Evolutionary conservation across 2,888 invertebrate genomes (phyloP).

Genomic region (Brachyopa scutellaris): DNA sequence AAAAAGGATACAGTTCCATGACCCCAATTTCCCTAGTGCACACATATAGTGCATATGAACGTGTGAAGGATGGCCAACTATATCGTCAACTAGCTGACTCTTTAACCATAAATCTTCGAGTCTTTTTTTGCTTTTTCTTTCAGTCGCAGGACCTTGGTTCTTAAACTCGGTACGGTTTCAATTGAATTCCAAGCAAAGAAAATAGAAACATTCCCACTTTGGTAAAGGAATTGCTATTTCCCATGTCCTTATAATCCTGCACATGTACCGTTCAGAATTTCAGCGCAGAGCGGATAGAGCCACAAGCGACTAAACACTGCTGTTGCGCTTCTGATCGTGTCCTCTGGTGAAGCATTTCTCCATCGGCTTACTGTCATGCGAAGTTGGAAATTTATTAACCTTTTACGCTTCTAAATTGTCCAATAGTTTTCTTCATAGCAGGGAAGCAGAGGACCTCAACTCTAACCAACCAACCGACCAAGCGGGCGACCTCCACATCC

Average conservation of each 20-base stretch:
- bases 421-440: constrained; percentile 18
- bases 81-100: constrained; percentile 61
- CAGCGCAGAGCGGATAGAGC: constrained; percentile 2
- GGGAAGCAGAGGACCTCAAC: neutral
- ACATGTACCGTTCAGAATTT: constrained; percentile 29
- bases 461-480: neutral
- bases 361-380: constrained; percentile 56
- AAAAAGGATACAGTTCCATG: constrained; percentile 37
- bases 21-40: constrained; percentile 59
- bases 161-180: constrained; percentile 42
- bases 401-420: constrained; percentile 58
- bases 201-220: constrained; percentile 60
- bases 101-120: constrained; percentile 61
- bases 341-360: constrained; percentile 40
- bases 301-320: constrained; percentile 37
- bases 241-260: constrained; percentile 42
- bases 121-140: constrained; percentile 25
- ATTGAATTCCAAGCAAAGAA: constrained; percentile 55
- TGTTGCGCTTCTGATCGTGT: constrained; percentile 9
- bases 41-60: too few relatives aligned
- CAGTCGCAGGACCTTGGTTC: constrained; percentile 6
- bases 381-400: constrained; percentile 70
- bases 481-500: neutral
- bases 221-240: constrained; percentile 51
- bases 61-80: constrained; percentile 65